phyloP scores from a whole-genome alignment of 2,113 vertebrate species.

The Bos taurus region ARS-UCD2.0 NC_037345.1:59291501-59292000 shows the following conservation, averaged over 20 bases:
- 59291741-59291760: not conserved
- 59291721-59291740: not conserved
- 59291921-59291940: not conserved
- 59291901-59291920: not conserved
- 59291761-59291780: not conserved
- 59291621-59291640: not conserved
- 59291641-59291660: not conserved
- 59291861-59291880: not conserved
- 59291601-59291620: not conserved
- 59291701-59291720: not conserved
- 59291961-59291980: not conserved
- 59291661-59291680: not conserved
- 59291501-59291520: not conserved
- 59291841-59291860: not conserved
- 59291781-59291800: not conserved
- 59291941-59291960: not conserved
- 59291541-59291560: not conserved
- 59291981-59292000: not conserved
- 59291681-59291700: not conserved
- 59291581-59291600: not conserved
- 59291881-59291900: not conserved
- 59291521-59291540: not conserved
- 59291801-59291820: not conserved
- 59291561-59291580: not conserved
- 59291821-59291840: not conserved